Evolutionary conservation across 2,113 vertebrate species (phyloP).

Genomic region (Dasypus novemcinctus): DNA sequence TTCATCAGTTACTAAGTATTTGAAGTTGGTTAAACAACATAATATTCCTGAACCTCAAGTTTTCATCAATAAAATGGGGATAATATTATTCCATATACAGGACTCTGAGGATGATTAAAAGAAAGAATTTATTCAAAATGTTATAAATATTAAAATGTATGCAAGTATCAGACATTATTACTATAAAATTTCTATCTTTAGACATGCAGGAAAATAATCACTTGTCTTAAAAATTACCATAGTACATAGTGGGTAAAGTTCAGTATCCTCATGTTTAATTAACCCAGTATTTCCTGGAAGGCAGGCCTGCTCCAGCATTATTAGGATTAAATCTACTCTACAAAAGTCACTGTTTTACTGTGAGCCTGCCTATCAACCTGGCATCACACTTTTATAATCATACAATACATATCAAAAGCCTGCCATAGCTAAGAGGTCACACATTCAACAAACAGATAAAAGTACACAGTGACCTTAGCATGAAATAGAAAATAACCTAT

Average conservation of each 20-base stretch:
- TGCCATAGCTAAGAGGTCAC: neutral
- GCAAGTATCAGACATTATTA: slow-evolving; percentile 30
- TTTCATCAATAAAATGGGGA: neutral
- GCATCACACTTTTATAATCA: slow-evolving; percentile 16
- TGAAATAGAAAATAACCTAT: slow-evolving; percentile 59
- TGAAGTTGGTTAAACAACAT: neutral
- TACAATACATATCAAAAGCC: neutral
- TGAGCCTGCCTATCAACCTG: slow-evolving; percentile 2
- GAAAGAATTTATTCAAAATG: slow-evolving; percentile 7
- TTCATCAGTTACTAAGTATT: neutral
- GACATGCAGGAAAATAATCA: neutral
- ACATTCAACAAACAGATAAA: slow-evolving; percentile 11
- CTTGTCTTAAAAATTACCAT: neutral
- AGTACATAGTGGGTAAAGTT: neutral
- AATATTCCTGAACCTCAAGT: neutral
- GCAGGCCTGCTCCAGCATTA: neutral
- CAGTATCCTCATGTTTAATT: neutral
- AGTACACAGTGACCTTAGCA: slow-evolving; percentile 1
- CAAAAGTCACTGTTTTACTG: neutral
- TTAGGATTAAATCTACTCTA: neutral
- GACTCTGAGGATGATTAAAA: neutral
- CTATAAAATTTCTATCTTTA: slow-evolving; percentile 5
- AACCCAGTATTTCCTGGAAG: neutral
- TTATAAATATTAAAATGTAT: neutral
- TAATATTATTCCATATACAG: neutral